Conservation (phyloP, 2,113 vertebrate species). For the Tylochromis polylepis region DNA sequence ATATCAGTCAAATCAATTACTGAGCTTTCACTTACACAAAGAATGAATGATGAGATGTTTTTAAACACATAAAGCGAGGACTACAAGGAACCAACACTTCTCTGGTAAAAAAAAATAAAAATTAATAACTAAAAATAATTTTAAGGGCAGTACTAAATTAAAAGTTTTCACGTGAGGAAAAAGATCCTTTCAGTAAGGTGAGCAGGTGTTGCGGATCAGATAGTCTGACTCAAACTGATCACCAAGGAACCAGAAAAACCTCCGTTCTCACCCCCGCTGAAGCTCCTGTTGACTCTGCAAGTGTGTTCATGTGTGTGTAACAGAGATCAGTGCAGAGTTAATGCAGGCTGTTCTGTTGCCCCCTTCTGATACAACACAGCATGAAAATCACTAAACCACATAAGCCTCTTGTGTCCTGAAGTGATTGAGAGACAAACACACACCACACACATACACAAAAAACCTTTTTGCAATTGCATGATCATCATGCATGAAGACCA, state of each 20-base stretch:
- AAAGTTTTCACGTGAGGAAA: not conserved
- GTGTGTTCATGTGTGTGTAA: not conserved
- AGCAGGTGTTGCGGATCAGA: not conserved
- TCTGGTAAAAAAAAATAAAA: not conserved
- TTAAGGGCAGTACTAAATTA: not conserved
- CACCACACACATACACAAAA: not conserved
- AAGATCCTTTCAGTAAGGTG: not conserved
- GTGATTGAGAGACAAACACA: not conserved
- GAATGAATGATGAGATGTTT: not conserved
- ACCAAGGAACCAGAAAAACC: not conserved
- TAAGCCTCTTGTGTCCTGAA: not conserved
- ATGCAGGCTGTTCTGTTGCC: not conserved
- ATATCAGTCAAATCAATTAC: not conserved
- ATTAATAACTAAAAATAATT: not conserved
- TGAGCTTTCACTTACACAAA: not conserved
- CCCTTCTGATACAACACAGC: slow-evolving; percentile 1
- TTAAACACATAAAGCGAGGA: not conserved
- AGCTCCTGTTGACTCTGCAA: not conserved
- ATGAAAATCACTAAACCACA: not conserved
- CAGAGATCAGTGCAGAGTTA: not conserved
- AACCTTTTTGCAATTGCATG: not conserved
- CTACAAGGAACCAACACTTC: not conserved
- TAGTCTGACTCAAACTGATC: not conserved
- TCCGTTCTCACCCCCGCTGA: not conserved
- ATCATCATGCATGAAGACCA: not conserved